Percentiles rank a stretch among this genome's conserved stretches.
Conservation (phyloP, 2,797 vertebrate genomes). For the Oreochromis mossambicus region DNA sequence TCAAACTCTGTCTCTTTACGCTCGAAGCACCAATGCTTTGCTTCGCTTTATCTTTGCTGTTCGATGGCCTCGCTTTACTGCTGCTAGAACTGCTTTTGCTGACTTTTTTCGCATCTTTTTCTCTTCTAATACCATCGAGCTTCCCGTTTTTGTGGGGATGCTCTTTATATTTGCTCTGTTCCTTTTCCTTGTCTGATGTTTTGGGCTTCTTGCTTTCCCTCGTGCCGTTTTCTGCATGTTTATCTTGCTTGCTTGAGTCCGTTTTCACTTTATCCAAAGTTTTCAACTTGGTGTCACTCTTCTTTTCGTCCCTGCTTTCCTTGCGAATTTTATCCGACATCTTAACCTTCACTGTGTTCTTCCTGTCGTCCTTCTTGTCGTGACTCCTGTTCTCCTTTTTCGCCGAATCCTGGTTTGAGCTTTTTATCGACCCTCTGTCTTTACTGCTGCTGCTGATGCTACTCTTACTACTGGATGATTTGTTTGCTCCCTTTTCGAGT, state of each 20-base stretch:
- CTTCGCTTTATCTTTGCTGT: slow-evolving; percentile 61
- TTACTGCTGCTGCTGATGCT: slow-evolving; percentile 45
- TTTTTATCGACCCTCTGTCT: slow-evolving; percentile 50
- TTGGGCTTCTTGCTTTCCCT: slow-evolving; percentile 66
- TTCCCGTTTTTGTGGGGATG: slow-evolving; percentile 73
- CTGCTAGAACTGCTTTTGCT: slow-evolving; percentile 40
- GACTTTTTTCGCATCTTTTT: slow-evolving; percentile 56
- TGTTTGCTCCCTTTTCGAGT: slow-evolving; percentile 44
- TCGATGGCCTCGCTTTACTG: slow-evolving; percentile 32
- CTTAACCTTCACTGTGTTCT: slow-evolving; percentile 56
- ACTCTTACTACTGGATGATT: slow-evolving; percentile 37
- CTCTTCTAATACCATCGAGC: slow-evolving; percentile 45
- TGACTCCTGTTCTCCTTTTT: slow-evolving; percentile 73
- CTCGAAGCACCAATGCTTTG: slow-evolving; percentile 27
- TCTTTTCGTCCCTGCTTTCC: slow-evolving; percentile 66
- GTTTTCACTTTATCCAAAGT: slow-evolving; percentile 67
- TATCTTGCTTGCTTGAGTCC: slow-evolving; percentile 68
- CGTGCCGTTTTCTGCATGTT: slow-evolving; percentile 59
- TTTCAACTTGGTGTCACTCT: slow-evolving; percentile 50
- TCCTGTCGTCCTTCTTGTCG: slow-evolving; percentile 72
- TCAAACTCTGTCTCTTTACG: slow-evolving; percentile 71
- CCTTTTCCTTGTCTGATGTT: slow-evolving; percentile 65
- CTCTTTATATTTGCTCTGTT: slow-evolving; percentile 55
- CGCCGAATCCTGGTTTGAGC: slow-evolving; percentile 46
- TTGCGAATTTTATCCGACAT: slow-evolving; percentile 41